phyloP scores from a whole-genome alignment of 2,888 invertebrate genomes.

The Pseudoips prasinana region DNA sequence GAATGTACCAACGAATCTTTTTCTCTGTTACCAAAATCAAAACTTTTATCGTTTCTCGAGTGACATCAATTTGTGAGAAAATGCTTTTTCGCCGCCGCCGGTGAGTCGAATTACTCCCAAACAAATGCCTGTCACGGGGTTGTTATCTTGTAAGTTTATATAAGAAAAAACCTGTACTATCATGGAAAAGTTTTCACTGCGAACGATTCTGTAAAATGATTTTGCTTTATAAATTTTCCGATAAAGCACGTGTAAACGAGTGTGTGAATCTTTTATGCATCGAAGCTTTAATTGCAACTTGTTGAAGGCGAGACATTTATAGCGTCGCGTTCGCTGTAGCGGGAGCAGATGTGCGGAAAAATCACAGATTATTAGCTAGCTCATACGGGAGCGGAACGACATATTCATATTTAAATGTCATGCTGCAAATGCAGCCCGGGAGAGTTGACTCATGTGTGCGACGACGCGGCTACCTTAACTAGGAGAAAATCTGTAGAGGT shows the following conservation, averaged over 20 bases:
- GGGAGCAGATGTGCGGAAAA: conserved; percentile 72
- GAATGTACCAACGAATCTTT: too few species aligned
- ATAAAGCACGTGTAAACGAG: conserved; percentile 12
- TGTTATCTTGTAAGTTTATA: conserved; percentile 60
- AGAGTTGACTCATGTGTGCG: conserved; percentile 55
- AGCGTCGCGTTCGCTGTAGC: conserved; percentile 23
- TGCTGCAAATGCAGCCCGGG: conserved; percentile 49
- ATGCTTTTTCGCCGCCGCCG: conserved; percentile 45
- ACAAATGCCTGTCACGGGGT: conserved; percentile 63
- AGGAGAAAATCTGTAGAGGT: conserved; percentile 34
- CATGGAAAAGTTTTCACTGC: conserved; percentile 40
- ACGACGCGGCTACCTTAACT: conserved; percentile 31
- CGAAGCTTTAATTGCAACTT: conserved; percentile 40
- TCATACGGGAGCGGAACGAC: conserved; percentile 51
- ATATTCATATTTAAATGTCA: conserved; percentile 79
- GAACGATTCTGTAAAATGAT: conserved; percentile 25
- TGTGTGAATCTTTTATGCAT: conserved; percentile 28
- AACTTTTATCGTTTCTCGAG: conserved; percentile 62
- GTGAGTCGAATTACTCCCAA: conserved; percentile 65
- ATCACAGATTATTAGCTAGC: conserved; percentile 71
- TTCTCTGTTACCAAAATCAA: conserved; percentile 50
- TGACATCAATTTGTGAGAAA: conserved; percentile 69
- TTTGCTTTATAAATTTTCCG: conserved; percentile 23
- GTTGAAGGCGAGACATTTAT: conserved; percentile 28
- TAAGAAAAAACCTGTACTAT: conserved; percentile 44